Evolutionary conservation across 1,140 invertebrate genomes (phyloP).

Genomic region (Centruroides vittatus): DNA sequence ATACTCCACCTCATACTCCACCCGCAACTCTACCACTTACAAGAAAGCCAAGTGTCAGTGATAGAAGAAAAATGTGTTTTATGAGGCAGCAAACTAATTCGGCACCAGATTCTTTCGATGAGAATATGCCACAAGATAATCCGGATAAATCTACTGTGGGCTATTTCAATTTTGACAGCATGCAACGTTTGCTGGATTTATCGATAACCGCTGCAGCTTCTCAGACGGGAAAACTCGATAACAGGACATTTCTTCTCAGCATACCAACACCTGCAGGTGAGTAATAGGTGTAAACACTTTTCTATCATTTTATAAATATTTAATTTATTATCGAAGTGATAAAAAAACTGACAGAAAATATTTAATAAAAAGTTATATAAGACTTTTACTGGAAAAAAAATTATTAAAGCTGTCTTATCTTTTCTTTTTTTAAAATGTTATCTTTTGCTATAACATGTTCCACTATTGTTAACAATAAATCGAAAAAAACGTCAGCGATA

Average conservation of each 20-base stretch:
- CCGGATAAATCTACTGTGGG: constrained; percentile 1
- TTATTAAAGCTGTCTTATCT: too few relatives aligned
- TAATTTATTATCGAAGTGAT: too few relatives aligned
- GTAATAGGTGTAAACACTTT: background rate
- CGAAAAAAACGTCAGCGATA: too few relatives aligned
- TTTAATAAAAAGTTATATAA: too few relatives aligned
- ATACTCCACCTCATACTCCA: constrained; percentile 4
- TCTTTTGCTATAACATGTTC: too few relatives aligned
- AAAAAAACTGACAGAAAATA: too few relatives aligned
- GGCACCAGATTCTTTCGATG: constrained; percentile 33
- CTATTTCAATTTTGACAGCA: constrained; percentile 19
- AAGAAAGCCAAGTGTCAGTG: constrained; percentile 1
- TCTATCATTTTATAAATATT: too few relatives aligned
- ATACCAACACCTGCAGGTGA: constrained; percentile 17
- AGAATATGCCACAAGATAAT: background rate
- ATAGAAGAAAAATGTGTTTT: constrained; percentile 19
- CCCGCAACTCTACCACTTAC: constrained; percentile 4
- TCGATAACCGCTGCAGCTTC: constrained; percentile 11
- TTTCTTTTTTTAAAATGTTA: too few relatives aligned
- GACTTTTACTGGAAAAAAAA: too few relatives aligned
- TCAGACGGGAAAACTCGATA: constrained; percentile 6
- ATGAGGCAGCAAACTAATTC: constrained; percentile 34
- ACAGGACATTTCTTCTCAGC: constrained; percentile 11
- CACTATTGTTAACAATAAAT: too few relatives aligned
- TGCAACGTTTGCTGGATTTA: constrained; percentile 18